A percentile compares a stretch with the other conserved stretches of the same genome.
phyloP scores from a whole-genome alignment of 2,113 vertebrate species.

The Mormyrus lacerda region DNA sequence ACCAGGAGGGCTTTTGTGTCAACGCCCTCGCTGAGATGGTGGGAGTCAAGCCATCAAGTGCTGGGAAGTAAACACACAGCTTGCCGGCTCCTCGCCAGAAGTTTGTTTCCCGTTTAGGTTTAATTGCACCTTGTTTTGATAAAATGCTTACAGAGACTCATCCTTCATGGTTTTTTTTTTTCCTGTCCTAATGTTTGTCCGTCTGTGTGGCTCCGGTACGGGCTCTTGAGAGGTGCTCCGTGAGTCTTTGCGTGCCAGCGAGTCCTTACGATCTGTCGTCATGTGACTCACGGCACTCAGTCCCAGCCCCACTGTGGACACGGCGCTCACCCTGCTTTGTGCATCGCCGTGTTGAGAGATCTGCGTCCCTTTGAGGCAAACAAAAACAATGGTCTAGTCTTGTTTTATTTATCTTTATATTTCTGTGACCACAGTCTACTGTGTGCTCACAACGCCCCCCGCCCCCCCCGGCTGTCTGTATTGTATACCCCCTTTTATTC shows the following conservation, averaged over 20 bases:
- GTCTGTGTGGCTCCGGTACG: constrained; percentile 38
- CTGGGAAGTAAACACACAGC: not conserved
- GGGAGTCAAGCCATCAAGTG: not conserved
- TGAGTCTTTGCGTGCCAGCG: constrained; percentile 30
- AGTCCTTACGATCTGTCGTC: not conserved
- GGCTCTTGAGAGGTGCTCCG: not conserved
- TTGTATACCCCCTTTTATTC: constrained; percentile 8
- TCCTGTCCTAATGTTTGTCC: constrained; percentile 7
- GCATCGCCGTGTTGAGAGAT: not conserved
- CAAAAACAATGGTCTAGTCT: constrained; percentile 49
- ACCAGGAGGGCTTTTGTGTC: not conserved
- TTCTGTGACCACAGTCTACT: constrained; percentile 41
- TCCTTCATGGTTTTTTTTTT: constrained; percentile 7
- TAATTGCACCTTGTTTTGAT: constrained; percentile 51
- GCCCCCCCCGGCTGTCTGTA: constrained; percentile 28
- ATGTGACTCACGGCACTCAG: constrained; percentile 46
- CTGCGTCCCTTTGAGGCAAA: constrained; percentile 21
- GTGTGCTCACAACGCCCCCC: constrained; percentile 41
- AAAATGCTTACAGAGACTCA: constrained; percentile 32
- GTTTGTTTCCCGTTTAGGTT: constrained; percentile 33
- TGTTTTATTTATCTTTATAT: constrained; percentile 38
- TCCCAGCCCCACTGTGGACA: constrained; percentile 25
- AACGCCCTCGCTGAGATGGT: not conserved
- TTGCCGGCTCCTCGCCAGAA: constrained; percentile 25
- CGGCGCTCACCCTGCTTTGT: not conserved